Percentiles rank a stretch among this genome's conserved stretches.
Conservation (phyloP, 2,113 vertebrate species). For the Pteruthius melanotis region DNA sequence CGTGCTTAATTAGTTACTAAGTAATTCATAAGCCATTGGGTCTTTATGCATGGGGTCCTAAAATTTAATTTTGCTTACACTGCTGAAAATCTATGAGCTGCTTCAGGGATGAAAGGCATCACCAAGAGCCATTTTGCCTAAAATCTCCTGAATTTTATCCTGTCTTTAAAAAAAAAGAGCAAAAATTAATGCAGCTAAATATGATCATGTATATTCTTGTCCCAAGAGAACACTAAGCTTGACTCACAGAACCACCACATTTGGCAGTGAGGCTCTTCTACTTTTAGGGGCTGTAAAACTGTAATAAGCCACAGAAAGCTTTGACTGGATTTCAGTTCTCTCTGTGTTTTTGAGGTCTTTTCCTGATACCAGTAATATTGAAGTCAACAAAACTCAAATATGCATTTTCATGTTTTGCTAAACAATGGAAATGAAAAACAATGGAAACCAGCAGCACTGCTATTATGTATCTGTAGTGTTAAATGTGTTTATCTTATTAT, state of each 20-base stretch:
- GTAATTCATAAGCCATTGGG: neutral
- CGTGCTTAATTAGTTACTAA: neutral
- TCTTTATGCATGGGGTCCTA: fast-evolving
- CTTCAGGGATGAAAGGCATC: neutral
- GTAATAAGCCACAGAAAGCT: neutral
- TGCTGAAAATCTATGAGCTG: neutral
- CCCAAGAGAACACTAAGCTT: neutral
- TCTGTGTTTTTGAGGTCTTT: neutral
- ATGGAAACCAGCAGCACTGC: neutral
- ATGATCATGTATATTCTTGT: neutral
- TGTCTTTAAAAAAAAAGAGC: neutral
- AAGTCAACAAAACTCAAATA: neutral
- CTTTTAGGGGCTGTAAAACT: neutral
- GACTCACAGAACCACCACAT: neutral
- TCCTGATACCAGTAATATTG: neutral
- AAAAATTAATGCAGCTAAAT: neutral
- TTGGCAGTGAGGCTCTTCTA: neutral
- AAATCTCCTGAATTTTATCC: neutral
- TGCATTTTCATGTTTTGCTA: neutral
- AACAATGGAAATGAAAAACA: neutral
- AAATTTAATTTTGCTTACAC: neutral
- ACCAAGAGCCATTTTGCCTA: neutral
- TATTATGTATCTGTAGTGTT: neutral
- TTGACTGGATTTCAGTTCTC: neutral
- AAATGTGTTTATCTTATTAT: neutral